Evolutionary conservation across 2,888 invertebrate genomes (phyloP).

Genomic region (Drosophila subsilvestris): DNA sequence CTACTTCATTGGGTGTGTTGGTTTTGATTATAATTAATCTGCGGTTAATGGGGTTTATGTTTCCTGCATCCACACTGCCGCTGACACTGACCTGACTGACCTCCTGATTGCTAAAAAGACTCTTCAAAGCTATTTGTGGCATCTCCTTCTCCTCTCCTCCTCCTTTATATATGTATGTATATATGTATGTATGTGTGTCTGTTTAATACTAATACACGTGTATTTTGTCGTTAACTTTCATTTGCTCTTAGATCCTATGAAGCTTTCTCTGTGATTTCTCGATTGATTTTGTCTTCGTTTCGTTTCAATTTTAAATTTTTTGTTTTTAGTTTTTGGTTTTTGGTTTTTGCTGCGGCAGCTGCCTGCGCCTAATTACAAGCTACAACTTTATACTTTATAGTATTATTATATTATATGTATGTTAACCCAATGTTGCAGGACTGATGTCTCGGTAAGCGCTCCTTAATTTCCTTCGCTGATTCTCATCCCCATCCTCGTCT

Average conservation of each 20-base stretch:
- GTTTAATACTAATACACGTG: constrained; percentile 64
- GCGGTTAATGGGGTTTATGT: not conserved
- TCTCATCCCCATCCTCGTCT: constrained; percentile 26
- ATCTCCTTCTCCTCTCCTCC: not conserved
- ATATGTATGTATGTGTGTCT: not conserved
- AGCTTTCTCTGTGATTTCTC: constrained; percentile 57
- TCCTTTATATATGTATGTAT: constrained; percentile 1
- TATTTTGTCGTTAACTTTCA: constrained; percentile 75
- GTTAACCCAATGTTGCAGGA: constrained; percentile 78
- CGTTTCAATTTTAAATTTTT: constrained; percentile 12
- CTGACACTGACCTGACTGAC: not conserved
- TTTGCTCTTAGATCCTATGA: constrained; percentile 72
- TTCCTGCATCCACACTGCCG: too few relatives aligned
- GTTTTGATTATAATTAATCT: not conserved
- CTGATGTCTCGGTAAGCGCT: constrained; percentile 58
- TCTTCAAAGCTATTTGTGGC: not conserved
- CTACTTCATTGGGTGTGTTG: not conserved
- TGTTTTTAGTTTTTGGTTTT: too few relatives aligned
- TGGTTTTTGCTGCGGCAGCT: too few relatives aligned
- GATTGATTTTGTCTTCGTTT: constrained; percentile 36
- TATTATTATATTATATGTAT: constrained; percentile 48
- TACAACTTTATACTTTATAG: constrained; percentile 73
- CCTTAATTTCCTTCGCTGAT: constrained; percentile 8
- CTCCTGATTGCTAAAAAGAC: not conserved
- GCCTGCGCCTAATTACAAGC: constrained; percentile 53